Evolutionary conservation across 2,113 vertebrate species (phyloP).

Genomic region (Chloroceryle aenea): DNA sequence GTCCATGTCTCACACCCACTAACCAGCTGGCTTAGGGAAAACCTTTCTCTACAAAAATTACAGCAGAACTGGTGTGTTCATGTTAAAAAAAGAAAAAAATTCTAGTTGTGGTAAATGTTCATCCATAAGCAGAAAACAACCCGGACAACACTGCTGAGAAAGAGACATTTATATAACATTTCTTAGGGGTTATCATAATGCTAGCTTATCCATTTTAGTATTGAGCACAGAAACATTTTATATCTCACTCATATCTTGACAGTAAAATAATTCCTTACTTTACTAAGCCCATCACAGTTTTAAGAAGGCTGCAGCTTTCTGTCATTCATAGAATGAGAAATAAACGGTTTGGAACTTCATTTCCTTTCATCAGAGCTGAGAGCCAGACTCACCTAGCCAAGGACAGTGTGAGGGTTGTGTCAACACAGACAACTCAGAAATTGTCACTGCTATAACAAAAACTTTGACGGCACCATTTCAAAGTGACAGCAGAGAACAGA

Average conservation of each 20-base stretch:
- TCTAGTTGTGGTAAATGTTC: not conserved
- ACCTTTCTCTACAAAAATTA: not conserved
- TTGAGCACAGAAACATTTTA: not conserved
- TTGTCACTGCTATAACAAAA: conserved; percentile 8
- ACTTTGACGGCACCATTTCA: not conserved
- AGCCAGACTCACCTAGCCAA: conserved; percentile 50
- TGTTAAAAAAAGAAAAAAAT: not conserved
- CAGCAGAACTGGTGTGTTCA: not conserved
- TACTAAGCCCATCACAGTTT: not conserved
- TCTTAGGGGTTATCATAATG: not conserved
- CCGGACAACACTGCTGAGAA: not conserved
- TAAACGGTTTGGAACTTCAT: conserved; percentile 32
- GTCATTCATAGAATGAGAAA: not conserved
- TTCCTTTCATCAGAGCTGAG: not conserved
- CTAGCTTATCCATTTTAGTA: not conserved
- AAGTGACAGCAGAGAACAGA: conserved; percentile 40
- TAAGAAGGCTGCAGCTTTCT: not conserved
- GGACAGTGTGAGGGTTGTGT: conserved; percentile 2
- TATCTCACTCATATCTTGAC: not conserved
- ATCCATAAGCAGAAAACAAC: not conserved
- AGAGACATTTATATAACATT: not conserved
- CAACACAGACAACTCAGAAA: conserved; percentile 14
- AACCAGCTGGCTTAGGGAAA: conserved; percentile 49
- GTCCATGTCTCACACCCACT: conserved; percentile 23
- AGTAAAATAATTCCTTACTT: not conserved